Percentiles rank a stretch among this genome's conserved stretches.
These are phyloP conservation scores for Aplysina aerophoba DNA, from an alignment of 37 sponge, comb jelly and placozoan genomes.

Conservation along the genomic window DNA sequence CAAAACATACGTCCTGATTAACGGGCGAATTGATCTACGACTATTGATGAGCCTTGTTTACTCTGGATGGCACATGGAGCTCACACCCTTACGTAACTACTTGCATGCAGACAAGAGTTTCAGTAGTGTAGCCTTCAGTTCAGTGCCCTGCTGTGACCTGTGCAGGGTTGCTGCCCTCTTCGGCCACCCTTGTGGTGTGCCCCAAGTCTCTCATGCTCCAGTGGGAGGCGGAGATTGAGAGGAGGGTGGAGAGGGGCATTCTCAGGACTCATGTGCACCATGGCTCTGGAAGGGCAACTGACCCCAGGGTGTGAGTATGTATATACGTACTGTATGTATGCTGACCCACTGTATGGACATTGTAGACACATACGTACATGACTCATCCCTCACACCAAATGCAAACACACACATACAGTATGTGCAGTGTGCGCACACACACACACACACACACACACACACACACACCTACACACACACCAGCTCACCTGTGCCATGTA, in stretches of 20 bases:
- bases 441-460: not conserved
- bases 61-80: no score
- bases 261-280: constrained; percentile 59
- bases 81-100: no score
- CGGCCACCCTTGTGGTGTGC: constrained; percentile 64
- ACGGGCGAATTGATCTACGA: no score
- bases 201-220: constrained; percentile 71
- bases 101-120: no score
- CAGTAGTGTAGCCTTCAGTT: no score
- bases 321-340: no score
- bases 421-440: not conserved
- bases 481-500: not conserved
- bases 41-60: no score
- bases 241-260: constrained; percentile 30
- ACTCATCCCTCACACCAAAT: not conserved
- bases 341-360: no score
- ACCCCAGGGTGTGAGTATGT: constrained; percentile 28
- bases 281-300: constrained; percentile 41
- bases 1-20: no score
- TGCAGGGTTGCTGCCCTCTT: constrained; percentile 32
- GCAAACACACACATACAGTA: not conserved
- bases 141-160: not conserved
- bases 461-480: not conserved
- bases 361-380: not conserved
- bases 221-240: constrained; percentile 67